Evolutionary conservation across 1,140 invertebrate species (phyloP), one percentile per base, ranked within the genome.

Genomic region (Dendroctonus valens): DNA sequence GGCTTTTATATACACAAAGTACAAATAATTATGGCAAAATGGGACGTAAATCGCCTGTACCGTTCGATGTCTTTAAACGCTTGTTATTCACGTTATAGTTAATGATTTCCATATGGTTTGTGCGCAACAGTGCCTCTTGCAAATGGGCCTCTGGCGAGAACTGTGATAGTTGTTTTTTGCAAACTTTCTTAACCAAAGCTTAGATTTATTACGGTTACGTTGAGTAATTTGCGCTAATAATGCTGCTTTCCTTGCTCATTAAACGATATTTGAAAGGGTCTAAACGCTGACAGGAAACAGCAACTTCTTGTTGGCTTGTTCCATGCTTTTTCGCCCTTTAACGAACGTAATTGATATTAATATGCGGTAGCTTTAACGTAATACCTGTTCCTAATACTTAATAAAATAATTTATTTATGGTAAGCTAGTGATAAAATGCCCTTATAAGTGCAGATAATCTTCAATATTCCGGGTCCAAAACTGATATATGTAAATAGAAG

Each of bases 361-460:
- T 11, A 48, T 48, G 58, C 38, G 59, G 59, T 62, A 62, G 59
- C 59, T 62, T 62, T 62, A 62, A 62, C 9, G 37, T 7, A 46
- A 46, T 12, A 14, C 59, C 26, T 62, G 59, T 62, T 62, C 59
- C 59, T 62, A 62, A 62, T 53, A 62, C 40, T 41, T 62, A 51
- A 38, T 44, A 51, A 53, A 62, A 51, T 62, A 14, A 62, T 38
- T 39, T 44, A 62, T 52, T 14, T 51, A 14, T 52, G 37, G 9
- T n/a, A 58, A 44, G 41, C 15, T 65, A 64, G 63, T 58, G 63
- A 65, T 58, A 66, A 52, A 58, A 62, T 65, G n/a, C 38, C 50
- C 38, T 52, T 52, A 52, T 58, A 15, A 39, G 14, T 37, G 42
- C 12, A 50, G 15, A 57, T 49, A 42, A 52, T 46, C 53, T 57